Base-by-base conservation (phyloP, 2,888 invertebrate genomes). In the Venusia cambrica region DNA sequence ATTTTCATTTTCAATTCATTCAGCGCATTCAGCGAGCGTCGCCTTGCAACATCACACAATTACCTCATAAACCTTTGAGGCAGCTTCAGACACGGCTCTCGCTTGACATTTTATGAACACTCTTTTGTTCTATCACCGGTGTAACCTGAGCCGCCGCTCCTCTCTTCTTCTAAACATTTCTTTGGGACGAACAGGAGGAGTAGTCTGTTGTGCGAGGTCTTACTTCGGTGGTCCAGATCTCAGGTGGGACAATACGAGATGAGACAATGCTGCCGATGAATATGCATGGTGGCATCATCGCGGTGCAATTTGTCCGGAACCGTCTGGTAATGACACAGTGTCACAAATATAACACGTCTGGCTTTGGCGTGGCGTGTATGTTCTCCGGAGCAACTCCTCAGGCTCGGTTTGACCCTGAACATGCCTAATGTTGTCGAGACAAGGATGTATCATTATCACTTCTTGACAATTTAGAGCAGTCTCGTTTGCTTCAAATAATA, bases 321-420 rank as follows among this genome's bases (percentile, higher is more conserved):
- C 70, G 65, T 72, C 73, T 73, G 69, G 73, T 78, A 73, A 80
- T 81, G 79, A 81, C 80, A n/a, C n/a, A 80, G 73, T 78, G 84
- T 74, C 75, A 77, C 79, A 70, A 75, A 83, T 80, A 81, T 83
- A 79, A 75, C 73, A 66, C 58, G 59, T 62, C 59, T 57, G 49
- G 28, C 43, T 40, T 40, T 54, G 50, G 52, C 45, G 47, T 31
- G 13, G 11, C 9, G n/a, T n/a, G n/a, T n/a, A n/a, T n/a, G n/a
- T n/a, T n/a, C n/a, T n/a, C n/a, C n/a, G n/a, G n/a, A n/a, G n/a
- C n/a, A n/a, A n/a, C n/a, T n/a, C n/a, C n/a, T n/a, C n/a, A n/a
- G n/a, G n/a, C n/a, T n/a, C n/a, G n/a, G n/a, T n/a, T n/a, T n/a
- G n/a, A n/a, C n/a, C n/a, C n/a, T n/a, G n/a, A n/a, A n/a, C n/a